Base-by-base conservation (phyloP, 2,888 invertebrate species). In the Himalopsyche tibetana region DNA sequence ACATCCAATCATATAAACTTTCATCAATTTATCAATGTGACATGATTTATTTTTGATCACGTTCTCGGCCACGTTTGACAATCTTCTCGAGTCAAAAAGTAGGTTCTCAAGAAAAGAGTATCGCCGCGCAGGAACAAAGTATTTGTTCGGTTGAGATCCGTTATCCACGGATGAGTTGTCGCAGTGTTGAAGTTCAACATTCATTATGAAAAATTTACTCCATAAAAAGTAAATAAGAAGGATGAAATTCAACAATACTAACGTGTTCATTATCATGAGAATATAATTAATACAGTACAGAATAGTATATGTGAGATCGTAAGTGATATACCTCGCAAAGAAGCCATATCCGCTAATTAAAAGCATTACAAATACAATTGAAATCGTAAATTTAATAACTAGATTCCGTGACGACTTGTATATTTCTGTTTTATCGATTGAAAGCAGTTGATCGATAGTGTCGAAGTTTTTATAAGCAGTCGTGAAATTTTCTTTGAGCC, bases 1-100 rank as follows among this genome's bases (percentile, higher is more conserved):
- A 79, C 86, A 86, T 8, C 81, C 17, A 17, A 86, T 5, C 86
- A 84, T 82, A 36, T 86, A 86, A n/a, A 80, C 79, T 63, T 86
- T 86, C 84, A 84, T 84, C 9, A 86, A 55, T 5, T 69, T 63
- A 55, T 86, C 86, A n/a, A 82, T 56, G 15, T 28, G 17, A 42
- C 84, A 86, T 42, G 8, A n/a, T 36, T 56, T 82, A n/a, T 51
- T 5, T 56, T 56, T 56, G 56, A 56, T 56, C 19, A 56, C 69
- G 19, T 42, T 36, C 4, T 83, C 51, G 6, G 69, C 69, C 40
- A 83, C 28, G 2, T 74, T 19, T 12, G 45, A 15, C 40, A 83
- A 42, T 36, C 45, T 40, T 28, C 17, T 51, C 36, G 51, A 42
- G 28, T 36, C 45, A 74, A 83, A 83, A 17, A 83, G 17, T 45